Base-by-base conservation (phyloP, 2,888 invertebrate species). In the Volucella zonaria region DNA sequence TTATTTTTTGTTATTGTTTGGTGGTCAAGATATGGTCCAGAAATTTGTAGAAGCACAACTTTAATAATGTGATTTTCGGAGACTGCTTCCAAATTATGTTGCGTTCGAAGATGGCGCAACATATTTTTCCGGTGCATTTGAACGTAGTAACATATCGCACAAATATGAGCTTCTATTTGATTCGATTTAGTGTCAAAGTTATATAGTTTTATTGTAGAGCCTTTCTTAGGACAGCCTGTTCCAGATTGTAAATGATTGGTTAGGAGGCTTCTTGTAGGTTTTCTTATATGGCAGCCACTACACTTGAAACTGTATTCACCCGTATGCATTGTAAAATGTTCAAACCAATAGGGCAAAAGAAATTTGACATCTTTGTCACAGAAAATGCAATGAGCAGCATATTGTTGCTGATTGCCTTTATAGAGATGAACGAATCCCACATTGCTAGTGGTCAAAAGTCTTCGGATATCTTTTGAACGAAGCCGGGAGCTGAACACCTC, bases 281-380 rank as follows among this genome's bases (percentile, higher is more conserved):
- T 89, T 11, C 87, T 81, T 0, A 87, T 68, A 12, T 86, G 80
- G 81, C 96, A 96, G 61, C 93, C 92, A 3, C 92, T 92, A 90
- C 96, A 96, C 15, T 92, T 90, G 86, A 94, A 95, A 79, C 95
- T 93, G 88, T 95, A 96, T 91, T 97, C 96, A 0, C 96, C 96
- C 0, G 96, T 96, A 82, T 97, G 96, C 85, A 92, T 93, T n/a
- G 94, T 94, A 54, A 95, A 93, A 89, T 97, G 96, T 90, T 96
- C 95, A 89, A 95, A 87, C 90, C 90, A 90, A 49, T 88, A 88
- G 6, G 87, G 86, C 8, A 89, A 87, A 62, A 88, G 87, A 51
- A 89, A 89, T 10, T 88, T 86, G 31, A 87, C 88, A 3, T 81
- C 78, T 31, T 87, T 88, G 52, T 89, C 86, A 70, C 91, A 90